Evolutionary conservation across 1,140 invertebrate genomes (phyloP).

Genomic region (Bombus fervidus): DNA sequence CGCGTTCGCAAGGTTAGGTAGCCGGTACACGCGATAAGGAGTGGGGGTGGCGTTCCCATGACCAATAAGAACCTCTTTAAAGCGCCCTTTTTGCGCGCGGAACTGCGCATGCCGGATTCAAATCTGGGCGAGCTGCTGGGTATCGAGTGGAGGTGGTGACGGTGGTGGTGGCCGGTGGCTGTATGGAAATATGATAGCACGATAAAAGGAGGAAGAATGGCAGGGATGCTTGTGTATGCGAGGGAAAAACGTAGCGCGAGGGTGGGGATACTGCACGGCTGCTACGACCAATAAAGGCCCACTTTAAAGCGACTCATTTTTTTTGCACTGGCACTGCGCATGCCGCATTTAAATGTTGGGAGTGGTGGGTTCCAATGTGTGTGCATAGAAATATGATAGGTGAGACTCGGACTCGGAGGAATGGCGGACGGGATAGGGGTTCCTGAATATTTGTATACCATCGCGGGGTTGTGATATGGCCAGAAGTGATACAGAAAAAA

Average conservation of each 20-base stretch:
- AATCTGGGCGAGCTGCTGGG: slow-evolving; percentile 70
- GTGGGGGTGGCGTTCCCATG: slow-evolving; percentile 76
- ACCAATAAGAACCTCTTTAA: slow-evolving; percentile 82
- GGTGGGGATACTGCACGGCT: slow-evolving; percentile 61
- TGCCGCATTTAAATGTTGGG: slow-evolving; percentile 79
- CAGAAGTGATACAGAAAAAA: background rate
- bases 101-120: slow-evolving; percentile 80
- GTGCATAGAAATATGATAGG: slow-evolving; percentile 73
- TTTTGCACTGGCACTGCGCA: slow-evolving; percentile 74
- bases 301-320: slow-evolving; percentile 76
- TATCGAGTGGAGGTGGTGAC: slow-evolving; percentile 58
- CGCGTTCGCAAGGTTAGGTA: slow-evolving; percentile 71
- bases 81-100: slow-evolving; percentile 76
- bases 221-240: slow-evolving; percentile 59
- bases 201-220: slow-evolving; percentile 76
- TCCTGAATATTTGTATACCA: background rate
- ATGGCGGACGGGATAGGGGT: slow-evolving; percentile 52
- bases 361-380: slow-evolving; percentile 61
- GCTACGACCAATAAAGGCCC: slow-evolving; percentile 78
- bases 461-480: background rate
- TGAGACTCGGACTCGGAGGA: slow-evolving; percentile 40
- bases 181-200: slow-evolving; percentile 81
- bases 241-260: slow-evolving; percentile 45
- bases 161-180: slow-evolving; percentile 51
- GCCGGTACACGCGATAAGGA: slow-evolving; percentile 73